phyloP scores from a whole-genome alignment of 2,113 vertebrate species.

The Pteronura brasiliensis region DNA sequence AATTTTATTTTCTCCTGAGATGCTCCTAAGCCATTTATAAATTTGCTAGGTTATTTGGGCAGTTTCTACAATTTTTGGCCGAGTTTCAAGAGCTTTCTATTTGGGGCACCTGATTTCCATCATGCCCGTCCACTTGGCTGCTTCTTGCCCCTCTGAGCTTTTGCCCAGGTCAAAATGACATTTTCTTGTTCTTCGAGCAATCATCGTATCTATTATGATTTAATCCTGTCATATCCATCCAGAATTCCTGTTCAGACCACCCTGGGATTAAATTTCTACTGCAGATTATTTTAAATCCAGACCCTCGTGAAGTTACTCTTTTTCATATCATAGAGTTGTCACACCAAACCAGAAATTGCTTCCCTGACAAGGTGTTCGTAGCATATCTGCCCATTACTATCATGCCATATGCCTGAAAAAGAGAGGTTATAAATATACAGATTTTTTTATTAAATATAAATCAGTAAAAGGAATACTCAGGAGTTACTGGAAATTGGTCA shows the following conservation, averaged over 20 bases:
- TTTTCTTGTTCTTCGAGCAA: constrained; percentile 20
- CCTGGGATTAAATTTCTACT: constrained; percentile 36
- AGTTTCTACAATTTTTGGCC: background rate
- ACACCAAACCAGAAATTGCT: background rate
- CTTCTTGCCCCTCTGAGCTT: background rate
- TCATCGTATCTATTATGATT: background rate
- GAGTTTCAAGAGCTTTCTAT: constrained; percentile 17
- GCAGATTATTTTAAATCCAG: constrained; percentile 47
- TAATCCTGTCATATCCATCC: background rate
- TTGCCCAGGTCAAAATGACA: background rate
- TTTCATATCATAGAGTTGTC: background rate
- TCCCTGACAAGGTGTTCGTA: background rate
- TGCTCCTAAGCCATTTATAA: background rate
- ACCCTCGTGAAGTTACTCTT: background rate
- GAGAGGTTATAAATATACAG: background rate
- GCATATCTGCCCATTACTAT: background rate
- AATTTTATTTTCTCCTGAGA: constrained; percentile 26
- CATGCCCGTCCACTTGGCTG: background rate
- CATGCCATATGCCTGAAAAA: background rate
- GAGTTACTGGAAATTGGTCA: background rate
- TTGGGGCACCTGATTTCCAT: background rate
- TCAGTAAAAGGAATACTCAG: background rate
- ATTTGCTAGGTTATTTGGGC: background rate
- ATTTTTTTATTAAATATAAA: background rate
- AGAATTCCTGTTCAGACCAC: constrained; percentile 15